A percentile compares a stretch with the other conserved stretches of the same genome.
phyloP scores from a whole-genome alignment of 37 sponge, comb jelly and placozoan species.

The Theonella swinhoei region DNA sequence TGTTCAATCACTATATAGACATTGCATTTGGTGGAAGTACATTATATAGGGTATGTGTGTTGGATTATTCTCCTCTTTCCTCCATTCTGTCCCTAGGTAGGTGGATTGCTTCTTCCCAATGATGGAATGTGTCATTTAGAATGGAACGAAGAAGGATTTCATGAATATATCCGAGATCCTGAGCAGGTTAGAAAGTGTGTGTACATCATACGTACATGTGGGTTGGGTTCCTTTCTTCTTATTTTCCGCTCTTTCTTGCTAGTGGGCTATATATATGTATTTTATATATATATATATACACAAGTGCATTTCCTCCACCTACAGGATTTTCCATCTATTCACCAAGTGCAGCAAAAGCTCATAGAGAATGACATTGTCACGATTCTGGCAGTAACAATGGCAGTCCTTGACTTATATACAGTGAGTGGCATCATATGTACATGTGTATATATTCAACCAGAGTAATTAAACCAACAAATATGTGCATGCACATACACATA shows the following conservation, averaged over 20 bases:
- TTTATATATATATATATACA: neutral
- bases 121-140: neutral
- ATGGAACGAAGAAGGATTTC: neutral
- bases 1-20: no score
- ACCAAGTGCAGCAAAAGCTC: neutral
- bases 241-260: no score
- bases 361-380: neutral
- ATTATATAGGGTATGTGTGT: no score
- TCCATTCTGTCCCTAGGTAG: neutral
- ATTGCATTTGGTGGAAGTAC: no score
- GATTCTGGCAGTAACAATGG: neutral
- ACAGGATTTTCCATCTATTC: neutral
- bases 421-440: no score
- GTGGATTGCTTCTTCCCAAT: neutral
- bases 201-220: neutral
- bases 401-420: neutral
- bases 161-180: neutral
- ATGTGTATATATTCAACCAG: no score
- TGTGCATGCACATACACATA: no score
- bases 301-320: neutral
- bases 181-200: neutral
- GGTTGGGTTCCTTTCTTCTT: neutral
- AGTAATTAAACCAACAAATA: no score
- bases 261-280: no score
- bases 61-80: no score